Evolutionary conservation across 37 sponge, comb jelly and placozoan genomes (phyloP).

Genomic region (Geodia barretti): DNA sequence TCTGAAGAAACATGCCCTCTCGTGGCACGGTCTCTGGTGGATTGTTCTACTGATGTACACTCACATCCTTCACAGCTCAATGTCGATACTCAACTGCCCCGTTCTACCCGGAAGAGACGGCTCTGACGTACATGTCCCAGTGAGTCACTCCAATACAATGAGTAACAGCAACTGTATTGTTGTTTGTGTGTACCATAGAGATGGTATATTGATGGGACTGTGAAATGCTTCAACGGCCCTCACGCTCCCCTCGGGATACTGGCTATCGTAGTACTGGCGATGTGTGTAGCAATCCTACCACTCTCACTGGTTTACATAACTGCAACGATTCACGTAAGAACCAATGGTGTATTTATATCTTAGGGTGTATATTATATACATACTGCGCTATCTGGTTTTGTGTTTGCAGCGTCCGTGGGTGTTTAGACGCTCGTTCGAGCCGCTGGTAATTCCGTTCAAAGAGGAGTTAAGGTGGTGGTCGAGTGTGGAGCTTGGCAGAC

Average conservation of each 20-base stretch:
- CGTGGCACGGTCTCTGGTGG: constrained; percentile 60
- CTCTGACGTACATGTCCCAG: not conserved
- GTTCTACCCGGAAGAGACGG: constrained; percentile 12
- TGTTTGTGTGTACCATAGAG: constrained; percentile 18
- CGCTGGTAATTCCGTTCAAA: constrained; percentile 17
- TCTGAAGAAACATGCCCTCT: not conserved
- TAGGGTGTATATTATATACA: too few species aligned
- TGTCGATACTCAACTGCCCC: constrained; percentile 70
- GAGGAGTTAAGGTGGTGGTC: constrained; percentile 60
- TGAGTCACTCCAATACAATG: not conserved
- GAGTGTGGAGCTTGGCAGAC: constrained; percentile 58
- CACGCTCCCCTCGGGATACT: constrained; percentile 53
- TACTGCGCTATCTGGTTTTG: not conserved
- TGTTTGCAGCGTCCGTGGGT: constrained; percentile 13
- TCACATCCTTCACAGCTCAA: constrained; percentile 60
- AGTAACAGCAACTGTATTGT: not conserved
- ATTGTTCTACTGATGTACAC: constrained; percentile 50
- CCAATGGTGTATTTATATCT: too few species aligned
- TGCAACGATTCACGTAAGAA: not conserved
- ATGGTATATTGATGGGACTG: constrained; percentile 61
- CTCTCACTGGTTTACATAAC: constrained; percentile 7
- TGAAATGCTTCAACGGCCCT: constrained; percentile 56
- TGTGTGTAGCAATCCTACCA: constrained; percentile 25
- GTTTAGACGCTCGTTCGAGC: not conserved
- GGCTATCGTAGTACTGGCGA: constrained; percentile 27